Evolutionary conservation across 2,797 vertebrate genomes (phyloP).

Genomic region (Diplodus puntazzo): DNA sequence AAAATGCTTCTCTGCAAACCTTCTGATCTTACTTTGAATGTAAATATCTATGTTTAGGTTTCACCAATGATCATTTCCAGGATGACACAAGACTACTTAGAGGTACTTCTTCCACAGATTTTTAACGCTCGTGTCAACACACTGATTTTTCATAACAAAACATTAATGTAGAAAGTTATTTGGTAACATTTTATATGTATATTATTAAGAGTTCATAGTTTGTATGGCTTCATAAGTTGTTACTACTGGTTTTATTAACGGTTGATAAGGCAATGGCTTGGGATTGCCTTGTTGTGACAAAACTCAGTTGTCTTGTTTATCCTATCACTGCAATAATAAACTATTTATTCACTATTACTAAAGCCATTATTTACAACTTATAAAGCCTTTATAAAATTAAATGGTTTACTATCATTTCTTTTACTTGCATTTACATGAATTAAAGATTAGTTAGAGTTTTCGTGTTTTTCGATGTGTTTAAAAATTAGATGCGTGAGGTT

Average conservation of each 20-base stretch:
- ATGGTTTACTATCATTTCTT: slow-evolving; percentile 1
- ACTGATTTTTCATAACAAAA: slow-evolving; percentile 31
- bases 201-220: background rate
- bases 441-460: too few species aligned
- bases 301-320: background rate
- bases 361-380: slow-evolving; percentile 10
- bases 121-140: slow-evolving; percentile 62
- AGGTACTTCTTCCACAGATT: slow-evolving; percentile 82
- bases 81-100: slow-evolving; percentile 90
- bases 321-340: background rate
- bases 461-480: background rate
- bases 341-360: background rate
- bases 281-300: background rate
- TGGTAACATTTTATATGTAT: background rate
- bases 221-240: background rate
- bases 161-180: background rate
- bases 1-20: slow-evolving; percentile 62
- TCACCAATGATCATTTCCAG: slow-evolving; percentile 91
- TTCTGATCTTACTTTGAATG: slow-evolving; percentile 79
- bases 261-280: background rate
- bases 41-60: slow-evolving; percentile 90
- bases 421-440: background rate
- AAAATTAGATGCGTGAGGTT: background rate
- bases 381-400: slow-evolving; percentile 3
- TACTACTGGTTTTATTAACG: background rate